Conservation (phyloP, 1,140 invertebrate species). For the Dendrolimus punctatus region DNA sequence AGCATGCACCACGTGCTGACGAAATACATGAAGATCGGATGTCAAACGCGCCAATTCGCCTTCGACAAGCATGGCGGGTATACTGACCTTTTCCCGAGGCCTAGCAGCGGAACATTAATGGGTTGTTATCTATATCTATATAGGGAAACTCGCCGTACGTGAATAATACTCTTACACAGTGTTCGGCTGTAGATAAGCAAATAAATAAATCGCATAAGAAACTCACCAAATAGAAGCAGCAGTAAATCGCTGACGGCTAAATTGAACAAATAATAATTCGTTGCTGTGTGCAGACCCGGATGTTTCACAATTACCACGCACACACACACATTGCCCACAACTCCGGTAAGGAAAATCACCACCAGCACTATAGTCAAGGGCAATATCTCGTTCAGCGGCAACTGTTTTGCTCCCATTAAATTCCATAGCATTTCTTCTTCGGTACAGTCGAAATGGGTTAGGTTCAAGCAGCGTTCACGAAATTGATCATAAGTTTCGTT, state of each 20-base stretch:
- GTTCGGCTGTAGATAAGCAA: conserved; percentile 1
- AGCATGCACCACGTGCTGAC: too few relatives aligned
- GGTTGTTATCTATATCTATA: too few relatives aligned
- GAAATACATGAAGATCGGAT: too few relatives aligned
- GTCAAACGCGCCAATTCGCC: too few relatives aligned
- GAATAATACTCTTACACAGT: conserved; percentile 2
- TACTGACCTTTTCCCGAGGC: too few relatives aligned
- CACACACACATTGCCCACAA: conserved; percentile 90
- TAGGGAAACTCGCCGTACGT: background rate
- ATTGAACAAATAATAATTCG: conserved; percentile 96
- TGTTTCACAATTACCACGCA: conserved; percentile 92
- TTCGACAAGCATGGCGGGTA: too few relatives aligned
- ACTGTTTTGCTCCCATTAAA: conserved; percentile 67
- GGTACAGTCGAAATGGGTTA: conserved; percentile 68
- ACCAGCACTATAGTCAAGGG: conserved; percentile 84
- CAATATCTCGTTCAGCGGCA: conserved; percentile 69
- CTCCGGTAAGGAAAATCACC: conserved; percentile 87
- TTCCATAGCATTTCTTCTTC: conserved; percentile 70
- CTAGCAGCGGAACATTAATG: too few relatives aligned
- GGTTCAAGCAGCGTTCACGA: conserved; percentile 53
- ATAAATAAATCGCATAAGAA: conserved; percentile 8
- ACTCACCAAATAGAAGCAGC: conserved; percentile 82
- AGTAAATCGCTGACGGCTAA: conserved; percentile 85
- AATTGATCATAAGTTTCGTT: conserved; percentile 58
- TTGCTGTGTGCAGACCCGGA: conserved; percentile 85